These are phyloP conservation scores for Drosophila acutilabella DNA, from an alignment of 2,888 invertebrate species.

Conservation along the genomic window DNA sequence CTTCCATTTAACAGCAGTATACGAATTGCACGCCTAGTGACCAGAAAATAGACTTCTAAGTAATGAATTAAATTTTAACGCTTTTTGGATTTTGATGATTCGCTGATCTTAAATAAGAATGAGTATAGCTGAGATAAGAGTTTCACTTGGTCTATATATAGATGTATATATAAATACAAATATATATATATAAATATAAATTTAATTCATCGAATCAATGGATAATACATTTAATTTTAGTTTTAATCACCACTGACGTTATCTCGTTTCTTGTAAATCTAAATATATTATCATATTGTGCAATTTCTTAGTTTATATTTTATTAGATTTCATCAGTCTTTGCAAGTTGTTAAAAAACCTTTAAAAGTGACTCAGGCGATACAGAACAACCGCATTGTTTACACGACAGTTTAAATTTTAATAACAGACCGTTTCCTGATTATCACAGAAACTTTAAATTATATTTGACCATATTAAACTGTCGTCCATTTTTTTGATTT, in stretches of 20 bases:
- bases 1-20: conserved; percentile 35
- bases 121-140: not conserved
- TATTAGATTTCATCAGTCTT: conserved; percentile 15
- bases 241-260: too few species aligned
- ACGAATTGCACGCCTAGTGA: conserved; percentile 30
- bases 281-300: not conserved
- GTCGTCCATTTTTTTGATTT: too few species aligned
- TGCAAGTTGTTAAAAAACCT: not conserved
- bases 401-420: not conserved
- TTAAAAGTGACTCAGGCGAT: conserved; percentile 14
- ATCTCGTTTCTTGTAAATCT: too few species aligned
- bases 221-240: not conserved
- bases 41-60: conserved; percentile 11
- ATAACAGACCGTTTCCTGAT: not conserved
- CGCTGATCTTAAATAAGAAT: conserved; percentile 1
- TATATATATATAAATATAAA: too few species aligned
- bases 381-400: not conserved
- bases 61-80: conserved; percentile 47
- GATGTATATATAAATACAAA: not conserved
- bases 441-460: too few species aligned
- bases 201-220: too few species aligned
- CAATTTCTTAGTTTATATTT: conserved; percentile 14
- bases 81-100: conserved; percentile 13
- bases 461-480: too few species aligned
- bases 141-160: not conserved